Conservation (phyloP, 2,113 vertebrate genomes). For the Gnathonemus echidnorhynchus region DNA sequence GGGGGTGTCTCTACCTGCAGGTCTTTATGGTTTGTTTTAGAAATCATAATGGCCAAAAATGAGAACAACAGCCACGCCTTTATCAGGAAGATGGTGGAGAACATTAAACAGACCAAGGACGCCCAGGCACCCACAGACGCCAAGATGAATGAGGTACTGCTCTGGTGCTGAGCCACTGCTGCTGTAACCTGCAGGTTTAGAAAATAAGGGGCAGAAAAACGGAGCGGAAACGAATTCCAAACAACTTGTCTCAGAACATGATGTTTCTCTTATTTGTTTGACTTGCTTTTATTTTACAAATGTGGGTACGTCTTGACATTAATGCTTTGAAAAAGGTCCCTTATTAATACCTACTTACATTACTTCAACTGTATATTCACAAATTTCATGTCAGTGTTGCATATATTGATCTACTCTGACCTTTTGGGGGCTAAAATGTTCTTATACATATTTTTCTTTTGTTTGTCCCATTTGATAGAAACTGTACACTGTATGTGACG, state of each 20-base stretch:
- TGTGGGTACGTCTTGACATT: background rate
- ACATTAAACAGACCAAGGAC: conserved; percentile 98
- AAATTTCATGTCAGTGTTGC: background rate
- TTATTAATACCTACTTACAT: background rate
- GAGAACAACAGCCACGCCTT: conserved; percentile 99
- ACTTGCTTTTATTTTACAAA: background rate
- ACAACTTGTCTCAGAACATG: background rate
- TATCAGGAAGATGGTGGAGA: conserved; percentile 99
- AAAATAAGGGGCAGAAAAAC: background rate
- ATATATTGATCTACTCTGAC: background rate
- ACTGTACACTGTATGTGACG: conserved; percentile 95
- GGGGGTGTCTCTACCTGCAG: conserved; percentile 46
- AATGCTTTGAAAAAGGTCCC: background rate
- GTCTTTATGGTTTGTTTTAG: conserved; percentile 95
- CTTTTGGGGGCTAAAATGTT: background rate
- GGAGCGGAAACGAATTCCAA: background rate
- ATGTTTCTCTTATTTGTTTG: background rate
- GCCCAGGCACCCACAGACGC: conserved; percentile 82
- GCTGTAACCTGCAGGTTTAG: background rate
- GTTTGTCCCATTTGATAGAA: conserved; percentile 62
- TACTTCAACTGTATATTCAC: background rate
- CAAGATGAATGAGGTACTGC: conserved; percentile 89
- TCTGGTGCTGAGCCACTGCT: background rate
- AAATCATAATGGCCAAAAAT: conserved; percentile 97
- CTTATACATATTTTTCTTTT: background rate